Conservation (phyloP, 2,113 vertebrate genomes). For the Camelus dromedarius region DNA sequence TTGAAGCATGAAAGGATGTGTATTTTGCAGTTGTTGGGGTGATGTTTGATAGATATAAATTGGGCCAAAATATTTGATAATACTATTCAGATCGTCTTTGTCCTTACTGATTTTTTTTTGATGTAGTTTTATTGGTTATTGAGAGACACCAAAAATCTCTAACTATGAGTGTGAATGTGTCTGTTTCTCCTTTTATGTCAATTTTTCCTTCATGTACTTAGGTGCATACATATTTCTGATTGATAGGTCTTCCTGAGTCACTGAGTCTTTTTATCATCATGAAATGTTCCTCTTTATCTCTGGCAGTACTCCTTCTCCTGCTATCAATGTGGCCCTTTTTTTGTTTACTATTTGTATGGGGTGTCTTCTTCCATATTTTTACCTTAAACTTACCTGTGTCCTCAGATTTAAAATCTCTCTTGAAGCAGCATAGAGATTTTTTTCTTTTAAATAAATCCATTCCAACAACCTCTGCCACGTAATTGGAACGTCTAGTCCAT, state of each 20-base stretch:
- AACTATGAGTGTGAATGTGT: not conserved
- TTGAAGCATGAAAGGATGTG: not conserved
- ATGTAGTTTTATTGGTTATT: not conserved
- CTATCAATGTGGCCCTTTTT: not conserved
- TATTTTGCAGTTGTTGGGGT: not conserved
- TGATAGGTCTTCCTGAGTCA: not conserved
- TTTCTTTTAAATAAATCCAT: not conserved
- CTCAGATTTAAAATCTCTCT: slow-evolving; percentile 4
- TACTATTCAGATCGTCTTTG: not conserved
- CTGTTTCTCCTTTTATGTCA: not conserved
- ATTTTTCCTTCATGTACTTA: not conserved
- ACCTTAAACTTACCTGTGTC: not conserved
- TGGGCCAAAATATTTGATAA: not conserved
- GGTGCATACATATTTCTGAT: not conserved
- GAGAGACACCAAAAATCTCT: not conserved
- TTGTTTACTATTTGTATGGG: not conserved
- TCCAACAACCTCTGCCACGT: slow-evolving; percentile 12
- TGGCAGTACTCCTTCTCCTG: not conserved
- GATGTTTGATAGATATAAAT: not conserved
- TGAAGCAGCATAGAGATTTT: not conserved
- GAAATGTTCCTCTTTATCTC: not conserved
- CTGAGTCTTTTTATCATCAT: slow-evolving; percentile 2
- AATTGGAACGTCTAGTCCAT: not conserved
- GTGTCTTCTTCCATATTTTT: slow-evolving; percentile 16
- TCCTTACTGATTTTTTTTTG: not conserved